Evolutionary conservation across 64 coral and sea anemone genomes (phyloP).

Genomic region (Pachyseris speciosa): DNA sequence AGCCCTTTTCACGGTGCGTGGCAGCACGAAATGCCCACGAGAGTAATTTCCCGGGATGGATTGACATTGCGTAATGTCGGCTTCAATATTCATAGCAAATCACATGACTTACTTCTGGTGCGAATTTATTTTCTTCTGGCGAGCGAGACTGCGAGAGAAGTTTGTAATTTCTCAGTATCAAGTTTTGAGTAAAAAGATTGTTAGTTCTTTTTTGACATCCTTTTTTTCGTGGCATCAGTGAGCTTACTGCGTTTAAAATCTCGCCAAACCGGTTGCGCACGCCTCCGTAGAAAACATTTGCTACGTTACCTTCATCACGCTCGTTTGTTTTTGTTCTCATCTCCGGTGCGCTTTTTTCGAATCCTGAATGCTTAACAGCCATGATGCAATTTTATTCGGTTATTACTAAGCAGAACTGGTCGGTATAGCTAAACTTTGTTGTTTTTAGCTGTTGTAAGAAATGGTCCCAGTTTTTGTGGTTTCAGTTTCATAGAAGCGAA

Average conservation of each 20-base stretch:
- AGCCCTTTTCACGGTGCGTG: background rate
- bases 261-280: slow-evolving; percentile 22
- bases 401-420: background rate
- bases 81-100: background rate
- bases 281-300: background rate
- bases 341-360: background rate
- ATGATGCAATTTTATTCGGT: background rate
- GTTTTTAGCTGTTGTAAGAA: too few relatives aligned
- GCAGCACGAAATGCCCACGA: background rate
- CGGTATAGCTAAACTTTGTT: background rate
- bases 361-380: background rate
- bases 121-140: too few relatives aligned
- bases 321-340: background rate
- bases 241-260: background rate
- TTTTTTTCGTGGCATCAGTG: background rate
- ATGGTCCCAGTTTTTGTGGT: too few relatives aligned
- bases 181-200: too few relatives aligned
- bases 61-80: background rate
- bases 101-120: background rate
- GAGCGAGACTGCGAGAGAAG: too few relatives aligned
- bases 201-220: too few relatives aligned
- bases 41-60: background rate
- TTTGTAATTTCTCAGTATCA: too few relatives aligned
- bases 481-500: too few relatives aligned
- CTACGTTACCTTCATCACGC: background rate